phyloP scores from a whole-genome alignment of 2,888 invertebrate genomes.

The Sinodicranocentrus sp. region DNA sequence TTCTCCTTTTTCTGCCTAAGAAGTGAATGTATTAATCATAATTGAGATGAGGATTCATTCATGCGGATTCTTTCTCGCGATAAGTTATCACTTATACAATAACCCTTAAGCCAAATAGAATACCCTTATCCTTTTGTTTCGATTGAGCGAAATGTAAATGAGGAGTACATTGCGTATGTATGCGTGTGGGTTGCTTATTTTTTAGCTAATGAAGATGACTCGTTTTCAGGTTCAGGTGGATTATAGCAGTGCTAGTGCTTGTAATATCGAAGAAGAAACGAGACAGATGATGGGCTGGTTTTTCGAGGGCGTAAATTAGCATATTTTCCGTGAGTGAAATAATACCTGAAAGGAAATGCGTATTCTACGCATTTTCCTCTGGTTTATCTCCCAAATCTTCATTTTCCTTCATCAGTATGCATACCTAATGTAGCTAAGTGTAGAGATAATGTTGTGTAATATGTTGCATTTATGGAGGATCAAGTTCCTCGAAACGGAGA shows the following conservation, averaged over 20 bases:
- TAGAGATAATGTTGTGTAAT: background rate
- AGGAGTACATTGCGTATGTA: background rate
- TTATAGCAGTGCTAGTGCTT: background rate
- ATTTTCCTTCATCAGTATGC: constrained; percentile 54
- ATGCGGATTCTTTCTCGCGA: background rate
- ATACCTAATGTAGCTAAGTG: constrained; percentile 23
- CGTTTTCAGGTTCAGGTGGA: background rate
- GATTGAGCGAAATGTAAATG: constrained; percentile 27
- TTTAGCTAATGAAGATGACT: constrained; percentile 39
- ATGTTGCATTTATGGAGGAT: constrained; percentile 20
- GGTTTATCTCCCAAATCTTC: constrained; percentile 6
- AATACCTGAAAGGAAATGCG: constrained; percentile 28
- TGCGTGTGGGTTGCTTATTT: constrained; percentile 43
- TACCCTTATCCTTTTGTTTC: constrained; percentile 24
- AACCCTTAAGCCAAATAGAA: background rate
- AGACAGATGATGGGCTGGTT: background rate
- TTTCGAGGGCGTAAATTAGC: constrained; percentile 52
- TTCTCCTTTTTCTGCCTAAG: background rate
- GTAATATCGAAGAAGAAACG: background rate
- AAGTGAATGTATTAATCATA: constrained; percentile 42
- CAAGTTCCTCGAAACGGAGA: constrained; percentile 21
- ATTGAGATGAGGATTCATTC: constrained; percentile 39
- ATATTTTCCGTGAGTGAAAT: constrained; percentile 48
- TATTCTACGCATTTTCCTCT: constrained; percentile 9
- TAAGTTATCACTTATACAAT: background rate